A percentile compares a stretch with the other conserved stretches of the same genome.
These are phyloP conservation scores for Pangasius djambal DNA, from an alignment of 2,797 vertebrate genomes.

Conservation along the genomic window DNA sequence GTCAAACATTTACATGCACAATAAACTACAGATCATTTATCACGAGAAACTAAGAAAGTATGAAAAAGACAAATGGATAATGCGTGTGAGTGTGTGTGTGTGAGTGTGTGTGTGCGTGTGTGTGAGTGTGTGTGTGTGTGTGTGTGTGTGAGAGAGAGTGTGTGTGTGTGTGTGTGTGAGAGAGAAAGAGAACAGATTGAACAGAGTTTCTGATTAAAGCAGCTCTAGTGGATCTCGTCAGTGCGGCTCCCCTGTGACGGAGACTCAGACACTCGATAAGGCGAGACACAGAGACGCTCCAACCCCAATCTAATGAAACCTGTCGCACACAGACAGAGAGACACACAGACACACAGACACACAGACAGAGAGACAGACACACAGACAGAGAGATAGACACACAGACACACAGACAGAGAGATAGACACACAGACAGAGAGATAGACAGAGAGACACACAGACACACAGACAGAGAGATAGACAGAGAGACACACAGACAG, in stretches of 20 bases:
- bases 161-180: neutral
- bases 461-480: neutral
- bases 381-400: too few relatives aligned
- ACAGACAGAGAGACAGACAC: neutral
- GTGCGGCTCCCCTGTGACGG: constrained; percentile 8
- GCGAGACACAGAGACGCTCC: constrained; percentile 8
- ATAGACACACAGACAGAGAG: neutral
- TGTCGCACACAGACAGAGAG: too few relatives aligned
- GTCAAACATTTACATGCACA: neutral
- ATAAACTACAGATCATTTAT: neutral
- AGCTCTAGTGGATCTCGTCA: neutral
- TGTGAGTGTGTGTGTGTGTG: neutral
- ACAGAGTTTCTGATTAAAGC: constrained; percentile 16
- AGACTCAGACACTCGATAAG: constrained; percentile 8
- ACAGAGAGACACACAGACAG: neutral
- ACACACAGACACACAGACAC: too few relatives aligned
- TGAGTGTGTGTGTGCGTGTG: neutral
- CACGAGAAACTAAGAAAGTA: neutral
- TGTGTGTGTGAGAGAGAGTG: neutral
- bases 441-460: neutral
- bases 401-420: too few relatives aligned
- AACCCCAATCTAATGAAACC: neutral
- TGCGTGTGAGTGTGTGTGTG: neutral
- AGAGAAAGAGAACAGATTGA: neutral
- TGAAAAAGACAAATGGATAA: neutral